These are phyloP conservation scores for Drosophila antonietae DNA, from an alignment of 2,888 invertebrate genomes.

Conservation along the genomic window DNA sequence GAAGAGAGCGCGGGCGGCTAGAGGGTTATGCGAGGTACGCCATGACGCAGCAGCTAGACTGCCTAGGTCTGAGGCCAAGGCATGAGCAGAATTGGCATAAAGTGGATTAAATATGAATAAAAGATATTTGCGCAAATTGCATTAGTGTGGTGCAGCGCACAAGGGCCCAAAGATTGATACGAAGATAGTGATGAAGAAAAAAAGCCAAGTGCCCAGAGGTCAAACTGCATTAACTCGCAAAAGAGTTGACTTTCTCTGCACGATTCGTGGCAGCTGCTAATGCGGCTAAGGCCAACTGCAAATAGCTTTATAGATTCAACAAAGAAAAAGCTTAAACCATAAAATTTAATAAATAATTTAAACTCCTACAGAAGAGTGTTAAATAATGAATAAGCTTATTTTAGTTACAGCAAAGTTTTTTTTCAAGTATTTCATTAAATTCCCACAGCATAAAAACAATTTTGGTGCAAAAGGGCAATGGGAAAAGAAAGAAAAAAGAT, in stretches of 20 bases:
- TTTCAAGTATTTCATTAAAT: conserved; percentile 49
- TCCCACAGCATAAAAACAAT: conserved; percentile 22
- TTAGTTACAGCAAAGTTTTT: background rate
- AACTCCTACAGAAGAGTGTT: background rate
- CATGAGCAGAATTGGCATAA: conserved; percentile 64
- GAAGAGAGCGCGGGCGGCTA: background rate
- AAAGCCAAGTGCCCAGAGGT: conserved; percentile 26
- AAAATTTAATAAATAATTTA: conserved; percentile 4
- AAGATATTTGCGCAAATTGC: conserved; percentile 77
- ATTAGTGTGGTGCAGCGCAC: conserved; percentile 52
- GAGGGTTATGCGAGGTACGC: background rate
- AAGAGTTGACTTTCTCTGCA: conserved; percentile 24
- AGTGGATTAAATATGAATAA: conserved; percentile 79
- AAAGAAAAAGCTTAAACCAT: background rate
- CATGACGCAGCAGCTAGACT: conserved; percentile 30
- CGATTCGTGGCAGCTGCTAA: conserved; percentile 10
- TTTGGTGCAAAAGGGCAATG: conserved; percentile 32
- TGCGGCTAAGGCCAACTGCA: background rate
- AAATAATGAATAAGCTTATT: conserved; percentile 3
- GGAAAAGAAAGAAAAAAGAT: conserved; percentile 10
- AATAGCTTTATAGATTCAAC: conserved; percentile 2
- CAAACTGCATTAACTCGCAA: conserved; percentile 41
- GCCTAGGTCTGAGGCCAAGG: conserved; percentile 16
- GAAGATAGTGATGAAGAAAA: conserved; percentile 19
- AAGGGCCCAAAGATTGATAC: conserved; percentile 36